Evolutionary conservation across 2,113 vertebrate species (phyloP).

Genomic region (Gallinago undulata): DNA sequence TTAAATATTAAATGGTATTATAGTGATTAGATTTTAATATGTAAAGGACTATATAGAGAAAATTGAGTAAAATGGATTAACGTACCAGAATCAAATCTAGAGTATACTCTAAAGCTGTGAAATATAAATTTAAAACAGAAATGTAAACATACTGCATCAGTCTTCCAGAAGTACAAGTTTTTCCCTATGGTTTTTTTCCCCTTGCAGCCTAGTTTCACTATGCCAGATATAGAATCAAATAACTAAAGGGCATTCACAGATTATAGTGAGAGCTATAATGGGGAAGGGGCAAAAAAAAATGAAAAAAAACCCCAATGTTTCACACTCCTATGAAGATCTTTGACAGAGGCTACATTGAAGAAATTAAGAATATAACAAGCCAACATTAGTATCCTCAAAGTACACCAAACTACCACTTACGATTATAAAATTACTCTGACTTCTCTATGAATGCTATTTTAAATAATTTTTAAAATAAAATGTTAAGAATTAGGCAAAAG

Average conservation of each 20-base stretch:
- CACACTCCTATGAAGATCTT: neutral
- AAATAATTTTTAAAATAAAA: neutral
- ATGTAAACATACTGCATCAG: neutral
- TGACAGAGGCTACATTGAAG: neutral
- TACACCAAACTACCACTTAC: neutral
- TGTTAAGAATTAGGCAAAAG: neutral
- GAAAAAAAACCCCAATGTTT: neutral
- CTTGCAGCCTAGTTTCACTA: neutral
- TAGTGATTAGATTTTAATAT: neutral
- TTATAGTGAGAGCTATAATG: neutral
- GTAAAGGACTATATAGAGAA: neutral
- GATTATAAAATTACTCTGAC: neutral
- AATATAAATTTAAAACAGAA: neutral
- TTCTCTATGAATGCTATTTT: neutral
- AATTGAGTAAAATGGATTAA: neutral
- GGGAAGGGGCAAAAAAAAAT: neutral
- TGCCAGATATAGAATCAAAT: neutral
- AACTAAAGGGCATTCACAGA: neutral
- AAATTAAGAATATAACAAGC: neutral
- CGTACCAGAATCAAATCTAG: neutral
- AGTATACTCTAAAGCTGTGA: neutral
- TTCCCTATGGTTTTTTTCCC: neutral
- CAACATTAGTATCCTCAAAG: neutral
- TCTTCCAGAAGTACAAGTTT: neutral
- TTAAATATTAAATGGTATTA: neutral